Evolutionary conservation across 1,140 invertebrate species (phyloP).

Genomic region (Nephila pilipes): DNA sequence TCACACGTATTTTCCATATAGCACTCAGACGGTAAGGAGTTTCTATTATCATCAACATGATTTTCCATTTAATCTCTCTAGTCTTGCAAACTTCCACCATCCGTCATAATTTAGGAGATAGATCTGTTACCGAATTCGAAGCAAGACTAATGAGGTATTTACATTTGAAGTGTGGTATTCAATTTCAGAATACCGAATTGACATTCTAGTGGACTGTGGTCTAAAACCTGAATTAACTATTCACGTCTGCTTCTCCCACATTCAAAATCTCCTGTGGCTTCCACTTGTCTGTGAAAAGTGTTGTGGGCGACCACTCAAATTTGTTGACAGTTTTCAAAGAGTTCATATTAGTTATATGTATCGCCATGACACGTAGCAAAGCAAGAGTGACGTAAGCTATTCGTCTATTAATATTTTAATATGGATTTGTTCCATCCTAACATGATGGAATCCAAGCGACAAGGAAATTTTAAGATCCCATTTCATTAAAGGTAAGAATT

Average conservation of each 20-base stretch:
- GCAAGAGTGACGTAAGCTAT: background rate
- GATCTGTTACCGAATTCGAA: conserved; percentile 6
- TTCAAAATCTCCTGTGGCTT: background rate
- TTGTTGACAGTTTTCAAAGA: background rate
- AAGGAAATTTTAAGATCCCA: too few species aligned
- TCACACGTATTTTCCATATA: background rate
- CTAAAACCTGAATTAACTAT: background rate
- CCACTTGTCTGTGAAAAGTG: background rate
- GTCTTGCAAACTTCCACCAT: background rate
- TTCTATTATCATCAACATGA: conserved; percentile 18
- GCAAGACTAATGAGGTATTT: conserved; percentile 37
- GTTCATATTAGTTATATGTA: background rate
- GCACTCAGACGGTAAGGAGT: background rate
- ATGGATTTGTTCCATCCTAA: too few species aligned
- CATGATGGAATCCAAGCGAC: too few species aligned
- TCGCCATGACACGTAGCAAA: background rate
- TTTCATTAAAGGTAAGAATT: too few species aligned
- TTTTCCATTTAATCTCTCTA: conserved; percentile 41
- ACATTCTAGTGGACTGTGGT: background rate
- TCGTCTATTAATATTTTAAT: background rate
- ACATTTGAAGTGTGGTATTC: background rate
- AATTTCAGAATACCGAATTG: conserved; percentile 16
- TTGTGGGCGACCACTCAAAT: background rate
- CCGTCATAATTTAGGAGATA: conserved; percentile 18
- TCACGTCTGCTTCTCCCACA: background rate